Evolutionary conservation across 2,113 vertebrate species (phyloP).

Genomic region (Ancistrus triradiatus): DNA sequence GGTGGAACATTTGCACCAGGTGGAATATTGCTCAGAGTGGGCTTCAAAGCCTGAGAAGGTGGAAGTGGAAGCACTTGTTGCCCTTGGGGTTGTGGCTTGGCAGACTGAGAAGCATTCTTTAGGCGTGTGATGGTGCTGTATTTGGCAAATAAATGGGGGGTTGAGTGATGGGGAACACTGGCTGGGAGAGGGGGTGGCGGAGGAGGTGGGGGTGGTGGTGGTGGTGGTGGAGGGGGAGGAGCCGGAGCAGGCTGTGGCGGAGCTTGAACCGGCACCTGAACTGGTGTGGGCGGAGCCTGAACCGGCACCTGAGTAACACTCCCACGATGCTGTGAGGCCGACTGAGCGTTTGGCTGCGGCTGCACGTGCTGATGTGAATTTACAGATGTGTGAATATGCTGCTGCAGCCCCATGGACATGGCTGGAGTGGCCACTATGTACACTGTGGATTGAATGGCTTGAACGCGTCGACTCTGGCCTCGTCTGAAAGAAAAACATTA

Average conservation of each 20-base stretch:
- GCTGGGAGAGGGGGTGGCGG: constrained; percentile 65
- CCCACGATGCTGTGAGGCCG: constrained; percentile 13
- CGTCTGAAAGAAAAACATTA: constrained; percentile 61
- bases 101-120: constrained; percentile 72
- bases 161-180: constrained; percentile 64
- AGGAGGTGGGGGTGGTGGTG: constrained; percentile 41
- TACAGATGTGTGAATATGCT: constrained; percentile 2
- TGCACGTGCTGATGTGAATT: constrained; percentile 10
- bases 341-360: constrained; percentile 1
- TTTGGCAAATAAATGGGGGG: constrained; percentile 76
- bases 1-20: constrained; percentile 72
- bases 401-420: constrained; percentile 26
- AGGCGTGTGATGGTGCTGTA: constrained; percentile 84
- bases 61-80: constrained; percentile 50
- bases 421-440: constrained; percentile 34
- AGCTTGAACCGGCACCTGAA: constrained; percentile 13
- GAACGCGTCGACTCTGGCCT: constrained; percentile 70
- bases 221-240: neutral
- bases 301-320: constrained; percentile 15
- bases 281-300: constrained; percentile 18
- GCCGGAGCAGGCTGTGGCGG: neutral
- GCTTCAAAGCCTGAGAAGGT: constrained; percentile 54
- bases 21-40: constrained; percentile 68
- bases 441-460: constrained; percentile 38
- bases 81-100: constrained; percentile 49